phyloP scores from a whole-genome alignment of 2,888 invertebrate genomes.

The Temnothorax unifasciatus region DNA sequence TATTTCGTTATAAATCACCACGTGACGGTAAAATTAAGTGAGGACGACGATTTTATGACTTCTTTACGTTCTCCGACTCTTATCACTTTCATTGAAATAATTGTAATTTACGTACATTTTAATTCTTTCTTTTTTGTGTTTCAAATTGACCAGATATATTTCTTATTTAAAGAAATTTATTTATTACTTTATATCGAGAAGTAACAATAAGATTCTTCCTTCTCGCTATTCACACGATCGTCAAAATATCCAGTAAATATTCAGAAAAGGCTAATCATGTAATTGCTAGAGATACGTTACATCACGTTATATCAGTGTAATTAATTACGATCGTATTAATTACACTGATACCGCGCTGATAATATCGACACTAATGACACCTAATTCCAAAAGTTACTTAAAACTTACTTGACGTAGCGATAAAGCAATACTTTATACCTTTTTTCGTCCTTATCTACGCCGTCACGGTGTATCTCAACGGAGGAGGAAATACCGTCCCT shows the following conservation, averaged over 20 bases:
- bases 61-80: not conserved
- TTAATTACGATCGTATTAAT: constrained; percentile 31
- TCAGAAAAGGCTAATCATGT: not conserved
- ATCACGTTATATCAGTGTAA: constrained; percentile 12
- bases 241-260: not conserved
- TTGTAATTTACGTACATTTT: constrained; percentile 23
- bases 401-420: constrained; percentile 11
- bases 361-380: constrained; percentile 1
- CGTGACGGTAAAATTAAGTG: constrained; percentile 23
- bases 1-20: constrained; percentile 55
- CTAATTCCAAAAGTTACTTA: constrained; percentile 44
- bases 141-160: not conserved
- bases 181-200: not conserved
- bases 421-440: constrained; percentile 20
- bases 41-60: constrained; percentile 35
- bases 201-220: constrained; percentile 1
- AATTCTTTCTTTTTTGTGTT: not conserved
- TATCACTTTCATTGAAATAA: not conserved
- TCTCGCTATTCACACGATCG: not conserved
- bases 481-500: constrained; percentile 15
- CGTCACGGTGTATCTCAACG: constrained; percentile 6
- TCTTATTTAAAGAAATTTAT: not conserved
- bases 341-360: not conserved
- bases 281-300: not conserved
- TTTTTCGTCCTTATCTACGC: not conserved